These are phyloP conservation scores for Nymphalis io DNA, from an alignment of 1,140 invertebrate genomes.

Conservation along the genomic window DNA sequence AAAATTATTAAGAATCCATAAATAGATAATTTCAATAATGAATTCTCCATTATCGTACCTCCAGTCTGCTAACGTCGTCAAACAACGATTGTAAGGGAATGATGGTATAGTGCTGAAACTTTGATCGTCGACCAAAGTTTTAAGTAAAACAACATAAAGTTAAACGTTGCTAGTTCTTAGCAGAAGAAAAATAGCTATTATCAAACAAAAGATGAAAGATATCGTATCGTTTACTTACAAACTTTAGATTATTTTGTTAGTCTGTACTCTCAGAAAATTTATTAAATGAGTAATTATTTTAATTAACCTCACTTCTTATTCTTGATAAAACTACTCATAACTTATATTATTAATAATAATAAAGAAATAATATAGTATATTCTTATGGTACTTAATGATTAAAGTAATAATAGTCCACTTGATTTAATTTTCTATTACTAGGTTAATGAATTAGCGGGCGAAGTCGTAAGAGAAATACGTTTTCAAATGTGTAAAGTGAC, in stretches of 20 bases:
- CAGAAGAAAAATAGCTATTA: constrained; percentile 12
- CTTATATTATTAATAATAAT: too few relatives aligned
- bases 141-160: background rate
- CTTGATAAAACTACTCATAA: too few relatives aligned
- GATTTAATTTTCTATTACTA: too few relatives aligned
- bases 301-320: too few relatives aligned
- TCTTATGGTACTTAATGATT: too few relatives aligned
- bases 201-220: constrained; percentile 19
- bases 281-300: too few relatives aligned
- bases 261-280: background rate
- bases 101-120: background rate
- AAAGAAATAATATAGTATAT: too few relatives aligned
- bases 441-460: too few relatives aligned
- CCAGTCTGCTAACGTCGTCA: background rate
- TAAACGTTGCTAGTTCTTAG: background rate
- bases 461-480: too few relatives aligned
- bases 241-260: constrained; percentile 4
- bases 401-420: too few relatives aligned
- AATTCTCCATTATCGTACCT: background rate
- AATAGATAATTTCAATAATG: background rate
- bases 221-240: constrained; percentile 14
- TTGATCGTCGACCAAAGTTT: background rate
- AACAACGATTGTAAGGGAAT: background rate
- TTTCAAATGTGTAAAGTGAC: too few relatives aligned
- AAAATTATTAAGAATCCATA: background rate